Evolutionary conservation across 1,140 invertebrate genomes (phyloP), one percentile per base, ranked within the genome.

Genomic region (Tetragonula clypearis): DNA sequence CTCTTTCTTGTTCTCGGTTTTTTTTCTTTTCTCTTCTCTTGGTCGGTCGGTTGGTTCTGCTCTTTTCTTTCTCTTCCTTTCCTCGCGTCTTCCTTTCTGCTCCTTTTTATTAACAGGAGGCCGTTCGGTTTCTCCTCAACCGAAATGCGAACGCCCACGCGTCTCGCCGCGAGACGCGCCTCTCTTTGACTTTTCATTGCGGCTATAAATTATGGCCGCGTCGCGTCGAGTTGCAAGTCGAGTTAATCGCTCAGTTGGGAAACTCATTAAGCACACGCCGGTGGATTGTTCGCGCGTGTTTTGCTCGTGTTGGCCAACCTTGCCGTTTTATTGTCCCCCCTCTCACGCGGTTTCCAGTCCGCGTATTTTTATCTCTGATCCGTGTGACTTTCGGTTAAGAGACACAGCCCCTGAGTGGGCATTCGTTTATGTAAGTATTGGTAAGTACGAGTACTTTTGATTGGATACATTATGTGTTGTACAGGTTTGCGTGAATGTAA

Each of bases 121-220:
- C 30, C 23, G 19, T 56, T 76, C 3, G 53, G 58, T 75, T 82
- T 53, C 56, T 68, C 26, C 49, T 21, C 68, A 84, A 84, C 66
- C 82, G 82, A 71, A 62, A 75, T 55, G 35, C 55, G 56, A 3
- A 68, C 81, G 81, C 81, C 81, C 35, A 84, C 82, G 75, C 75
- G 81, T 68, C 11, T 12, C 41, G 5, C 21, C 58, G 2, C 19
- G 56, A 12, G 35, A 35, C 56, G 19, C 73, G 82, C 53, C 55
- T 78, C 41, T 49, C 41, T 78, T 49, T 30, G 21, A 78, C 58
- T 84, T 60, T 69, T 80, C 69, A 60, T 30, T 26, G n/a, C 35
- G n/a, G 53, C 55, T 60, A 78, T 84, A 84, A 84, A 84, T 84
- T 75, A 78, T 55, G 82, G 26, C 8, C 41, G 35, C 80, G 41